Base-by-base conservation (phyloP, 2,888 invertebrate genomes). In the Venustoraphidia nigricollis region DNA sequence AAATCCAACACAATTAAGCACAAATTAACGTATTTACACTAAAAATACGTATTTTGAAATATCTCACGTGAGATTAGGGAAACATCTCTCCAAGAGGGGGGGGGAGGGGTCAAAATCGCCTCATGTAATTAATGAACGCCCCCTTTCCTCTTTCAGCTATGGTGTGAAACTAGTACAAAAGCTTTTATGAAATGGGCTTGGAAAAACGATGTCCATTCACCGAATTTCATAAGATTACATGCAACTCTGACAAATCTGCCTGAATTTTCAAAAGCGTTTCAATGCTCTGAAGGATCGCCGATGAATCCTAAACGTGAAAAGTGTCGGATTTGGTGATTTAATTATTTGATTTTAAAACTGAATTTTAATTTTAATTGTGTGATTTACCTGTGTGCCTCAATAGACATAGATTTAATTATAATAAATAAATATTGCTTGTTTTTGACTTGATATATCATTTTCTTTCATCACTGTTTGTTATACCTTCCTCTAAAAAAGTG, bases 131-230 rank as follows among this genome's bases (percentile, higher is more conserved):
- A n/a, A n/a, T n/a, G n/a, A n/a, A n/a, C n/a, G n/a, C n/a, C n/a
- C n/a, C n/a, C n/a, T 27, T 27, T 27, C 27, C 27, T 53, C 49
- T 58, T 62, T 36, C 66, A 86, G 84, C 70, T 90, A 10, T 92
- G 92, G 92, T 92, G 92, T 62, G 88, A 89, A 61, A 76, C 79
- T 35, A 76, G 75, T 53, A 81, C 80, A 36, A 68, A 68, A 34
- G 75, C 77, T 35, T 76, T 81, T 1, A 62, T 83, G 9, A 68
- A 70, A 41, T 73, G 74, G 54, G 83, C 50, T 60, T 86, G 3
- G 71, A 75, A 49, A 27, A 54, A 54, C 27, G 87, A 88, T 56
- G 77, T 80, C 44, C 88, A 89, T 58, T 78, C 83, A 51, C 89
- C 89, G 0, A 80, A 80, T 34, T 70, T 71, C 54, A 70, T 85